Percentiles rank a stretch among this genome's conserved stretches.
These are phyloP conservation scores for Chroicocephalus ridibundus DNA, from an alignment of 2,113 vertebrate genomes.

Conservation along the genomic window DNA sequence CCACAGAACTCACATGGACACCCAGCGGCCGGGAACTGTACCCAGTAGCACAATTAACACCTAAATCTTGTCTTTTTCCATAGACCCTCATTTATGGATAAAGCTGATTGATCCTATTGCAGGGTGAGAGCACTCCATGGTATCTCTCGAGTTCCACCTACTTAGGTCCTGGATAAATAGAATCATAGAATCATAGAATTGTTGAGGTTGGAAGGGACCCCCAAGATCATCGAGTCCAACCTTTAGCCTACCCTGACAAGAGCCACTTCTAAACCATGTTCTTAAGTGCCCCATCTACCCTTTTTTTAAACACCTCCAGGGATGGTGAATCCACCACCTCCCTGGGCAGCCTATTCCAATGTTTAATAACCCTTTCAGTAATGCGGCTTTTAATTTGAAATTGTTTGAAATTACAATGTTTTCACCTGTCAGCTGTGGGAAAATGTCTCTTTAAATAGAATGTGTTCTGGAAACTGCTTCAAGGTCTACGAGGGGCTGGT, in stretches of 20 bases:
- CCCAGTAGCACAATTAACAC: neutral
- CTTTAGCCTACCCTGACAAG: no score
- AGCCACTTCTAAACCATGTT: no score
- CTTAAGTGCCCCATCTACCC: no score
- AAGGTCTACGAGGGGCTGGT: neutral
- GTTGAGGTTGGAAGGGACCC: no score
- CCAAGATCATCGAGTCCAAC: no score
- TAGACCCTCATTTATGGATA: neutral
- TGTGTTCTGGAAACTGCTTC: neutral
- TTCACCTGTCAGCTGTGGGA: neutral
- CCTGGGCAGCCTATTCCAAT: no score
- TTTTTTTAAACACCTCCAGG: no score
- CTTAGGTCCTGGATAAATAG: neutral
- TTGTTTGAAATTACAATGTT: neutral
- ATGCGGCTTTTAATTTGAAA: neutral
- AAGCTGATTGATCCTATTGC: neutral
- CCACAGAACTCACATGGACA: rapidly evolving
- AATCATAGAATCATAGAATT: no score
- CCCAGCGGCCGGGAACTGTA: neutral
- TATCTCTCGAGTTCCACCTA: neutral
- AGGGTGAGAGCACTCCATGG: neutral
- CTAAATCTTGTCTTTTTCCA: rapidly evolving
- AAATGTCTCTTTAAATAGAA: neutral
- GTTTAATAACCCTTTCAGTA: no score
- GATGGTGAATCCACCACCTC: no score